Base-by-base conservation (phyloP, 1,140 invertebrate species). In the Cylas formicarius region DNA sequence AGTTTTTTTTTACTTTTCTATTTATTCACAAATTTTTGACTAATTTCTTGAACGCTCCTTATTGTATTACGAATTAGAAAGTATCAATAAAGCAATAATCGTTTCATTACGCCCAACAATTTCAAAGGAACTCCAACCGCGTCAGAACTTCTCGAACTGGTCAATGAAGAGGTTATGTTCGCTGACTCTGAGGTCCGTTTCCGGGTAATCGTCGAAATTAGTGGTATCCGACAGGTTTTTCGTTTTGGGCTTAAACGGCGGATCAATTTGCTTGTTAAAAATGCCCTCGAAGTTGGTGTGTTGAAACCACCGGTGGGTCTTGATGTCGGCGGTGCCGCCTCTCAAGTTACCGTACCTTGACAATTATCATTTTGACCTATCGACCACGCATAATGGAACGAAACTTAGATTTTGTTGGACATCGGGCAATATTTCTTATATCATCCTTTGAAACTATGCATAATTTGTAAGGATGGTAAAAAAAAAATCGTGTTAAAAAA, bases 181-280 rank as follows among this genome's bases (percentile, higher is more conserved):
- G 11, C 74, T 72, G 43, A 79, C 67, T 42, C 68, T 65, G n/a
- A 83, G 55, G 11, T 71, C 57, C 48, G 78, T 72, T 55, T 85
- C 81, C 5, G 81, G 75, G 60, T 75, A 78, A 43, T 78, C 70
- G 37, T 89, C 84, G 63, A 92, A 93, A 65, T 92, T 86, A 22
- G 73, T 77, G 0, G 77, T 70, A 50, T 95, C 90, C 2, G 80
- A 80, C 3, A 76, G 70, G 39, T 76, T 70, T 52, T 74, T 73
- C 32, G 77, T 78, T 48, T 75, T 78, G 0, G 90, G 91, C 43
- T 86, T 63, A 60, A 84, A 92, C 4, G 83, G 82, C 0, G 89
- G 78, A 44, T 73, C 72, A n/a, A 82, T 62, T 60, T 83, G 82
- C 58, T 84, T 83, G 59, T 94, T 81, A 26, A 91, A 84, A 47